These are phyloP conservation scores for Garra rufa DNA, from an alignment of 2,113 vertebrate genomes.

Conservation along the genomic window DNA sequence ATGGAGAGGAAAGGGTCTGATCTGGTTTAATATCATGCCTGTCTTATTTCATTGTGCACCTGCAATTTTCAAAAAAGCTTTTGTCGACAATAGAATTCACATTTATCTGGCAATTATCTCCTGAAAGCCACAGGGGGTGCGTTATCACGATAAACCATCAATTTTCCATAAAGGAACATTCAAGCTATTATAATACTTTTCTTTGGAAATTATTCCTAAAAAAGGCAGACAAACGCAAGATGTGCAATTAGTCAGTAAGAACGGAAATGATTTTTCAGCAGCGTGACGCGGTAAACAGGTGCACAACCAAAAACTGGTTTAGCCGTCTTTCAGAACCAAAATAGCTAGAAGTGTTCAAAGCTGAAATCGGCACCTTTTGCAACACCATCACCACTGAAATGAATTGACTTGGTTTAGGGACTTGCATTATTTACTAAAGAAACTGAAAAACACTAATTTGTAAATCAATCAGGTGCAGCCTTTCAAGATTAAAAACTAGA, in stretches of 20 bases:
- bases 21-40: constrained; percentile 34
- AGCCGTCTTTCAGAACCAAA: not conserved
- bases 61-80: constrained; percentile 40
- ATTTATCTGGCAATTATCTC: constrained; percentile 54
- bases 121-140: constrained; percentile 6
- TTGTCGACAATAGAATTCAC: constrained; percentile 30
- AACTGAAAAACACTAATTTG: constrained; percentile 32
- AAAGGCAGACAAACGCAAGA: constrained; percentile 7
- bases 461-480: constrained; percentile 52
- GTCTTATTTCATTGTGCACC: constrained; percentile 26
- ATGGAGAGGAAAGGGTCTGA: constrained; percentile 15
- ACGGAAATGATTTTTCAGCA: constrained; percentile 24
- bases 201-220: constrained; percentile 39
- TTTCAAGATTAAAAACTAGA: constrained; percentile 31
- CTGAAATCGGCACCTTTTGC: not conserved
- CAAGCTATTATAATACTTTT: constrained; percentile 37
- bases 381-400: not conserved
- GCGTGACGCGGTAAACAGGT: constrained; percentile 43
- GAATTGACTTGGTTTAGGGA: constrained; percentile 12
- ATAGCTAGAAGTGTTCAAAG: not conserved
- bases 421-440: constrained; percentile 41
- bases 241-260: constrained; percentile 37
- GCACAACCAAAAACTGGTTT: constrained; percentile 10
- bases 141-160: constrained; percentile 31
- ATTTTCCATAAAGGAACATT: constrained; percentile 47